Base-by-base conservation (phyloP, 2,113 vertebrate genomes). In the Clinocottus analis region DNA sequence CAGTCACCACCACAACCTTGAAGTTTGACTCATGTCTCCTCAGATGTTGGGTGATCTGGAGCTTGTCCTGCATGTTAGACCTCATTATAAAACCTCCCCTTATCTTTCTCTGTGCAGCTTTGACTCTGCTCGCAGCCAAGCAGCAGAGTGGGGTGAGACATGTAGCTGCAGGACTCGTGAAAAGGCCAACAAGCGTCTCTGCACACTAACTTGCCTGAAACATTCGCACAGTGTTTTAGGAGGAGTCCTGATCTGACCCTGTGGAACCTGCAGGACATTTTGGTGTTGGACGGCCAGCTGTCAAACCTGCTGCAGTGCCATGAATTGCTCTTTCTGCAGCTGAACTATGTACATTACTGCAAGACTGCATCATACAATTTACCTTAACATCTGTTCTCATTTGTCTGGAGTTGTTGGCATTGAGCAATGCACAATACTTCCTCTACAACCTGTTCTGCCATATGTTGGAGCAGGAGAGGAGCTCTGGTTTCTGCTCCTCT, bases 81-180 rank as follows among this genome's bases (percentile, higher is more conserved):
- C 37, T 16, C n/a, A 23, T 27, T 60, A n/a, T 27, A 60, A 56
- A 73, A 49, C 49, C 19, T 47, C 16, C 21, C 25, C 45, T 75
- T 82, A 75, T 75, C 79, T 59, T 62, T 23, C 37, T 19, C 70
- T 61, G 7, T 2, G 11, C 79, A 74, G 79, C 79, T 66, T 69
- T 51, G 8, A n/a, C 80, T 70, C 27, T 45, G 49, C 61, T 58
- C 17, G 1, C 56, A 55, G 41, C 29, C 6, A 27, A 67, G 60
- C 29, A 45, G 49, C 29, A 4, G 3, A 35, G 21, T 21, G 17
- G 27, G 33, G 37, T 11, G 4, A 55, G 67, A 58, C 16, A n/a
- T 33, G 25, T 5, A 39, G 60, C 77, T 1, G 1, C 31, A 2
- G 51, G 58, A 33, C 27, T 45, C 31, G 31, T 39, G 27, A 19